phyloP scores from a whole-genome alignment of 1,140 invertebrate species.

The Mercenaria mercenaria region DNA sequence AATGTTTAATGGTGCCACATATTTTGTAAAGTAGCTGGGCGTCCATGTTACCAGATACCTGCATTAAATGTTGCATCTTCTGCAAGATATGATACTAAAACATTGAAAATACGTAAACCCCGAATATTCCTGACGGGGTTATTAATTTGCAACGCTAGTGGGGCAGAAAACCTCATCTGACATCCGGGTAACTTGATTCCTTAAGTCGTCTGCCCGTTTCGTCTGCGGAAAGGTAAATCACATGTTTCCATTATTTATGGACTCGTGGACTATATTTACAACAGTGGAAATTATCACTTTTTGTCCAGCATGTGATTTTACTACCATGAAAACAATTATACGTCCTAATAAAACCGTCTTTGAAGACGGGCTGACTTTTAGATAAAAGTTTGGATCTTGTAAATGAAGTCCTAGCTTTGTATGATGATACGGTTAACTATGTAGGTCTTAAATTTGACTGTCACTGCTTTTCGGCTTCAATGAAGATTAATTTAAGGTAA shows the following conservation, averaged over 20 bases:
- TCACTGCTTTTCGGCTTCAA: not conserved
- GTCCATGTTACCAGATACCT: too few species aligned
- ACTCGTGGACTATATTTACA: conserved; percentile 53
- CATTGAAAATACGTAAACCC: not conserved
- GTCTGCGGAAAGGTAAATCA: conserved; percentile 62
- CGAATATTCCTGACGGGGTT: not conserved
- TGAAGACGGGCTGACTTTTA: conserved; percentile 44
- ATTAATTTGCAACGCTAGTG: conserved; percentile 49
- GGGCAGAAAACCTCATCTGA: conserved; percentile 61
- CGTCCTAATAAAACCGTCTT: conserved; percentile 50
- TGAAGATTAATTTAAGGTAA: conserved; percentile 51
- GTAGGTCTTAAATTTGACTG: conserved; percentile 37
- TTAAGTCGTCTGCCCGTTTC: conserved; percentile 60
- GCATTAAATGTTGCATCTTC: too few species aligned
- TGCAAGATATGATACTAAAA: too few species aligned
- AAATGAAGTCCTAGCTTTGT: not conserved
- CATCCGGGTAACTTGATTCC: conserved; percentile 62
- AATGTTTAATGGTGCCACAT: too few species aligned
- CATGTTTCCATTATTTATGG: conserved; percentile 61
- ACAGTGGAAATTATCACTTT: conserved; percentile 57
- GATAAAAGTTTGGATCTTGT: conserved; percentile 19
- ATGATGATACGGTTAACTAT: conserved; percentile 30
- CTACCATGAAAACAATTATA: conserved; percentile 41
- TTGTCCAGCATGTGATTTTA: conserved; percentile 59
- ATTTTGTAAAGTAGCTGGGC: too few species aligned